These are phyloP conservation scores for Psococerastis gibbosa DNA, from an alignment of 2,888 invertebrate species.

Conservation along the genomic window DNA sequence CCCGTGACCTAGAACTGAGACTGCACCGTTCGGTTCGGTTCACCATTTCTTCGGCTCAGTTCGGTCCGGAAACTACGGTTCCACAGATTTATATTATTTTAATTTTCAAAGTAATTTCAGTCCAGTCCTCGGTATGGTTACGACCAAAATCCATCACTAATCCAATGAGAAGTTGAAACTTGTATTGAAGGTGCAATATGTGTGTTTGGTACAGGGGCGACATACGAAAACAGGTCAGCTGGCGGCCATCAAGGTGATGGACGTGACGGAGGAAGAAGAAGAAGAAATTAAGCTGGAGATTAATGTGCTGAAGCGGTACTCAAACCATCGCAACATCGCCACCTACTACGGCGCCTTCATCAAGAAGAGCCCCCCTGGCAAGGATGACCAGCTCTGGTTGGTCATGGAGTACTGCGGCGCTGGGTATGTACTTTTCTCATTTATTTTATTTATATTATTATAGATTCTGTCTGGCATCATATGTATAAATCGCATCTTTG, in stretches of 20 bases:
- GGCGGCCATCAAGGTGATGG: constrained; percentile 99
- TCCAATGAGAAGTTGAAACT: constrained; percentile 7
- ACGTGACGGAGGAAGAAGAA: constrained; percentile 99
- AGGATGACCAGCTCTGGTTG: constrained; percentile 98
- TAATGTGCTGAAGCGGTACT: constrained; percentile 96
- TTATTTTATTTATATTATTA: no score
- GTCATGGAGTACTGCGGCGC: constrained; percentile 99
- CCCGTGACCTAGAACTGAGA: no score
- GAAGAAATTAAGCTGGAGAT: constrained; percentile 99
- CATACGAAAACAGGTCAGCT: constrained; percentile 99
- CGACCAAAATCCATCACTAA: neutral
- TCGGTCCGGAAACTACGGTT: no score
- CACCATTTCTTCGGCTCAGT: no score
- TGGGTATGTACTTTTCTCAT: no score
- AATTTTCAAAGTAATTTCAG: no score
- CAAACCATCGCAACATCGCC: constrained; percentile 97
- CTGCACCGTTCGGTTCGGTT: no score
- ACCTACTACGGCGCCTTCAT: constrained; percentile 99
- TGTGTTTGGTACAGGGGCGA: constrained; percentile 71
- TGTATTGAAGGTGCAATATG: constrained; percentile 17
- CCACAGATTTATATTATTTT: no score
- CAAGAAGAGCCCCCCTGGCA: constrained; percentile 95
- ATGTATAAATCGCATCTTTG: no score
- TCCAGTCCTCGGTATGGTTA: no score
- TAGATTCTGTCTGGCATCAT: no score